Evolutionary conservation across 1,140 invertebrate species (phyloP).

Genomic region (Ceratina japonica): DNA sequence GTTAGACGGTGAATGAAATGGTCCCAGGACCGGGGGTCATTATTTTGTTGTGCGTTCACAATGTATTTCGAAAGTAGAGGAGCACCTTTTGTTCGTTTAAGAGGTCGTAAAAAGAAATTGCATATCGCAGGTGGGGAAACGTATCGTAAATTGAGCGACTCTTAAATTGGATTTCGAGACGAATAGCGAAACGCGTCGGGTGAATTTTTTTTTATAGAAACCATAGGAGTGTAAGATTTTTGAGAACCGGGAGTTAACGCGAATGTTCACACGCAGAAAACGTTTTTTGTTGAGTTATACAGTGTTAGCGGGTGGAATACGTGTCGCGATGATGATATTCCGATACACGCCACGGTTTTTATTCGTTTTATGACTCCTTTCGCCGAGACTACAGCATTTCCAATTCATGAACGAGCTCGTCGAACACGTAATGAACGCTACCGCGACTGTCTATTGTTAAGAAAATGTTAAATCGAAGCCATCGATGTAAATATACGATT

Average conservation of each 20-base stretch:
- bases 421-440: slow-evolving; percentile 50
- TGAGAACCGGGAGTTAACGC: not conserved
- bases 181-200: too few relatives aligned
- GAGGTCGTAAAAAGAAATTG: slow-evolving; percentile 25
- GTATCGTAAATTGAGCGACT: not conserved
- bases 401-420: slow-evolving; percentile 75
- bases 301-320: not conserved
- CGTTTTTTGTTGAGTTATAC: slow-evolving; percentile 22
- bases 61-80: not conserved
- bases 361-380: slow-evolving; percentile 76
- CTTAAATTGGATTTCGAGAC: too few relatives aligned
- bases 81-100: slow-evolving; percentile 5
- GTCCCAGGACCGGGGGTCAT: not conserved
- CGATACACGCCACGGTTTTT: slow-evolving; percentile 60
- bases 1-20: slow-evolving; percentile 2
- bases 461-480: too few relatives aligned
- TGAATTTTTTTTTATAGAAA: not conserved
- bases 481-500: not conserved
- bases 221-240: too few relatives aligned
- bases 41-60: not conserved
- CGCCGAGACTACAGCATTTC: slow-evolving; percentile 71
- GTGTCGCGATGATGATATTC: slow-evolving; percentile 51
- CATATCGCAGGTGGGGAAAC: not conserved
- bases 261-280: slow-evolving; percentile 10
- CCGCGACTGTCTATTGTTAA: not conserved